These are phyloP conservation scores for Galerucella nymphaeae DNA, from an alignment of 2,888 invertebrate species.

Conservation along the genomic window DNA sequence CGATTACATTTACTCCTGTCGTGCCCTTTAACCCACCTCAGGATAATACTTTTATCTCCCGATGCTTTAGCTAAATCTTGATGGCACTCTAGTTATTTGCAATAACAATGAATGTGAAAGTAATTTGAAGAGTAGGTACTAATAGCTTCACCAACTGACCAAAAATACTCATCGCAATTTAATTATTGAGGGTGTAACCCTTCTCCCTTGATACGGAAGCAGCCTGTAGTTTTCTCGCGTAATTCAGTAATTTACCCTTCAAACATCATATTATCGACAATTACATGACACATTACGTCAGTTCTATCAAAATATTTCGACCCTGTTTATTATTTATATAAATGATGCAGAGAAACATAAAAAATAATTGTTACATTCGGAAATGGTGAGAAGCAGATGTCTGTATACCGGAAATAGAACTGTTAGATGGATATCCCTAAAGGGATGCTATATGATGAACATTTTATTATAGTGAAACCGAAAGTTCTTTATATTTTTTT, in stretches of 20 bases:
- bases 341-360: conserved; percentile 23
- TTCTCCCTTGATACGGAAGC: conserved; percentile 14
- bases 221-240: conserved; percentile 24
- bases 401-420: conserved; percentile 15
- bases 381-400: conserved; percentile 21
- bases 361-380: conserved; percentile 22
- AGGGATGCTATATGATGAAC: not conserved
- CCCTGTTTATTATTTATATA: conserved; percentile 22
- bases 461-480: not conserved
- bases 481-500: not conserved
- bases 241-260: conserved; percentile 28
- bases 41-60: too few relatives aligned
- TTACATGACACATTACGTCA: conserved; percentile 27
- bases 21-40: too few relatives aligned
- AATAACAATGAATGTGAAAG: not conserved
- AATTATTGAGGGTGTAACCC: conserved; percentile 15
- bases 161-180: conserved; percentile 13
- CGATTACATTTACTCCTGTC: too few relatives aligned
- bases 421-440: not conserved
- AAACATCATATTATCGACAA: conserved; percentile 26
- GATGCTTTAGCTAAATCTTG: too few relatives aligned
- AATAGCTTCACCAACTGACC: not conserved
- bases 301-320: conserved; percentile 30
- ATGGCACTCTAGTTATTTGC: too few relatives aligned
- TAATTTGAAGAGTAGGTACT: not conserved